phyloP scores from a whole-genome alignment of 1,140 invertebrate genomes.

The Bombus superbus region DNA sequence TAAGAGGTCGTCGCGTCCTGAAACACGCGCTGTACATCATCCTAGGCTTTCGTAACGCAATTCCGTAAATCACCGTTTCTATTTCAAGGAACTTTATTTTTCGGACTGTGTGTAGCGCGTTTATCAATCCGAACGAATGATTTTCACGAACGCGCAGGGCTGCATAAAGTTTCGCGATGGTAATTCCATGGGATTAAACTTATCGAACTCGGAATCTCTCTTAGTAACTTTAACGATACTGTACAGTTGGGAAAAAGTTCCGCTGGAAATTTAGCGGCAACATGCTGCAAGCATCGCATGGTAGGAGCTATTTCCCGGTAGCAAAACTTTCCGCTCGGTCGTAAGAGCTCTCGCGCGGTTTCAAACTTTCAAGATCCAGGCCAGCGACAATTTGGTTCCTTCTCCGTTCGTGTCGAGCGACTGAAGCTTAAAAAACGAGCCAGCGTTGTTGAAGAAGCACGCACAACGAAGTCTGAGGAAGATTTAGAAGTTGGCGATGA shows the following conservation, averaged over 20 bases:
- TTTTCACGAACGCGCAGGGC: not conserved
- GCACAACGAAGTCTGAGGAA: not conserved
- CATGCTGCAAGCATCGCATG: slow-evolving; percentile 49
- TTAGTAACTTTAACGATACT: slow-evolving; percentile 21
- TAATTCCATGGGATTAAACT: slow-evolving; percentile 14
- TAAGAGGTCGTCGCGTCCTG: not conserved
- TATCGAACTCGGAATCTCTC: slow-evolving; percentile 40
- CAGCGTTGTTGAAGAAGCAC: too few relatives aligned
- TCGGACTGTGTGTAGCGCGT: not conserved
- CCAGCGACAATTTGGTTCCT: slow-evolving; percentile 56
- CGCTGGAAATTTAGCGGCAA: slow-evolving; percentile 28
- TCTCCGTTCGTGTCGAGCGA: slow-evolving; percentile 49
- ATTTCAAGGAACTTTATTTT: not conserved
- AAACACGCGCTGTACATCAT: not conserved
- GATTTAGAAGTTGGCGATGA: not conserved
- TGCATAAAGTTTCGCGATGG: not conserved
- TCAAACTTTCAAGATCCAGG: slow-evolving; percentile 63
- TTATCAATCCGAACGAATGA: not conserved
- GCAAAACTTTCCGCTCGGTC: slow-evolving; percentile 58
- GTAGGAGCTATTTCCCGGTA: slow-evolving; percentile 46
- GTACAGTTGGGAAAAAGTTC: slow-evolving; percentile 46
- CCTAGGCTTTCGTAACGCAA: not conserved
- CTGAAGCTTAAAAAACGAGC: slow-evolving; percentile 43
- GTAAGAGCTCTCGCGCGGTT: slow-evolving; percentile 49
- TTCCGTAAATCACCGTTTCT: not conserved